phyloP scores from a whole-genome alignment of 1,140 invertebrate genomes.

The Mycetomoellerius zeteki region DNA sequence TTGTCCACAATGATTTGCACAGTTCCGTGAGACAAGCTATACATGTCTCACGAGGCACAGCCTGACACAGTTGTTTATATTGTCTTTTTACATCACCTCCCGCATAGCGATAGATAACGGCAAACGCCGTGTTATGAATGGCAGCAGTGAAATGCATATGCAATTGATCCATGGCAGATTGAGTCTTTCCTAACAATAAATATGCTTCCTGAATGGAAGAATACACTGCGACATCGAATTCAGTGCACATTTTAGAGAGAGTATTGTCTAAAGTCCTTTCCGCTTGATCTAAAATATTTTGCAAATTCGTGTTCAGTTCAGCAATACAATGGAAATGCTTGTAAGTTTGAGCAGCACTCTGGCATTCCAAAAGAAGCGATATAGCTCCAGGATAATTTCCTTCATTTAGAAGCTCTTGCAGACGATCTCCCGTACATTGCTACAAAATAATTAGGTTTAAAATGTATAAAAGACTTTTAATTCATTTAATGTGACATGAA shows the following conservation, averaged over 20 bases:
- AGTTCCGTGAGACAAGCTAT: slow-evolving; percentile 93
- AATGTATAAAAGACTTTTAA: neutral
- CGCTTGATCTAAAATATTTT: slow-evolving; percentile 96
- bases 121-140: slow-evolving; percentile 95
- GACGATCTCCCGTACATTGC: slow-evolving; percentile 94
- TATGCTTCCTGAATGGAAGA: slow-evolving; percentile 95
- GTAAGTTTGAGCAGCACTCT: slow-evolving; percentile 93
- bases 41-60: slow-evolving; percentile 92
- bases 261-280: slow-evolving; percentile 97
- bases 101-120: slow-evolving; percentile 91
- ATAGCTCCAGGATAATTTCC: slow-evolving; percentile 97
- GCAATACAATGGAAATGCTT: slow-evolving; percentile 95
- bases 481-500: neutral
- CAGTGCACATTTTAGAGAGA: slow-evolving; percentile 91
- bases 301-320: slow-evolving; percentile 94
- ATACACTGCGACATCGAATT: slow-evolving; percentile 92
- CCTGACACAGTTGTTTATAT: slow-evolving; percentile 93
- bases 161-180: slow-evolving; percentile 97
- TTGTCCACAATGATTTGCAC: slow-evolving; percentile 94
- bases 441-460: slow-evolving; percentile 74
- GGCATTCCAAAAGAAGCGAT: slow-evolving; percentile 94
- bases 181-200: slow-evolving; percentile 93
- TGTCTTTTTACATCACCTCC: slow-evolving; percentile 91
- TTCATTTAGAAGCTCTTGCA: slow-evolving; percentile 93
- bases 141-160: slow-evolving; percentile 98